A percentile compares a stretch with the other conserved stretches of the same genome.
Evolutionary conservation across 2,888 invertebrate species (phyloP).

Genomic region (Opisthograptis luteolata): DNA sequence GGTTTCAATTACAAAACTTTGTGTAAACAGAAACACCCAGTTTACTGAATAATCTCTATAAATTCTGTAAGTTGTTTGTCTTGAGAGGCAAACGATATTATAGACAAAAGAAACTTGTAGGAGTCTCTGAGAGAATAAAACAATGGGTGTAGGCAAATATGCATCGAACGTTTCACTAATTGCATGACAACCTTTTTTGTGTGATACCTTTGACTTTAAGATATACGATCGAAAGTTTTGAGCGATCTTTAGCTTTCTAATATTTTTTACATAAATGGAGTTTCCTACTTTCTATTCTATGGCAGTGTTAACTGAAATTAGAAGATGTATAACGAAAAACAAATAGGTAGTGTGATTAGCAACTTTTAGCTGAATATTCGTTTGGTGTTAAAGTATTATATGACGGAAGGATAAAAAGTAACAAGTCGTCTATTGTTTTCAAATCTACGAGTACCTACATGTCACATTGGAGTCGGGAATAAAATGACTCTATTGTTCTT

Average conservation of each 20-base stretch:
- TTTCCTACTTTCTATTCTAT: too few relatives aligned
- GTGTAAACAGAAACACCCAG: conserved; percentile 21
- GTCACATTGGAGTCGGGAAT: too few relatives aligned
- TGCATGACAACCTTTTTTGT: conserved; percentile 10
- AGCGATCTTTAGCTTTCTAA: conserved; percentile 12
- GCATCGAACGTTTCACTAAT: conserved; percentile 18
- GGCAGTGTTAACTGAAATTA: too few relatives aligned
- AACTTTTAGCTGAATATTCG: too few relatives aligned
- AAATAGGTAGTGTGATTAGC: too few relatives aligned
- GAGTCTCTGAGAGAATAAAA: conserved; percentile 26
- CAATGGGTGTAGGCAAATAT: conserved; percentile 26
- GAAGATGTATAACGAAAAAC: too few relatives aligned
- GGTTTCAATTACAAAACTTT: conserved; percentile 10
- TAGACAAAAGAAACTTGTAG: conserved; percentile 27
- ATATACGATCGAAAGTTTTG: conserved; percentile 13
- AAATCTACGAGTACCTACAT: too few relatives aligned
- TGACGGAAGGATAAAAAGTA: too few relatives aligned
- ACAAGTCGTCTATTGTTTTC: too few relatives aligned
- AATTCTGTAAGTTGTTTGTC: conserved; percentile 33
- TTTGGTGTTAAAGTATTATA: too few relatives aligned
- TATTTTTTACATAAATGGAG: not conserved
- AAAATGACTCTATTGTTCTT: too few relatives aligned
- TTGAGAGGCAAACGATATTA: conserved; percentile 14
- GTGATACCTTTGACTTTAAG: not conserved
- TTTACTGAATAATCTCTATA: conserved; percentile 21